Conservation (phyloP, 2,797 vertebrate genomes). For the Neosilurus mollespiculum region DNA sequence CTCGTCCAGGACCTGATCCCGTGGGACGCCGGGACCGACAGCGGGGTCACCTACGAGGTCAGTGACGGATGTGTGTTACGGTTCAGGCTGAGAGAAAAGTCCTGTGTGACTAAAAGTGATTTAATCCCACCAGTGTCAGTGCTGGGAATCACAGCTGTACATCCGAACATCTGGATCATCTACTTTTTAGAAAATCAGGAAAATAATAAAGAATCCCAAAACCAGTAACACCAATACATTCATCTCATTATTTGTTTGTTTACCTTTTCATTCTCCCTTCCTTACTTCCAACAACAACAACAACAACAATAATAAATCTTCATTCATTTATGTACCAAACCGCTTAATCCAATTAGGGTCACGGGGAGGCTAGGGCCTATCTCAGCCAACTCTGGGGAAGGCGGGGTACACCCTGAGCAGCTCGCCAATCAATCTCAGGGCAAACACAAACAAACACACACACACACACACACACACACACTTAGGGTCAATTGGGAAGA, state of each 20-base stretch:
- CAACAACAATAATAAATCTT: too few species aligned
- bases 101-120: slow-evolving; percentile 53
- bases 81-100: not conserved
- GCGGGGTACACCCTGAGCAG: too few species aligned
- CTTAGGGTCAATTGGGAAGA: too few species aligned
- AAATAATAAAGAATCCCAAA: not conserved
- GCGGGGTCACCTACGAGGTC: slow-evolving; percentile 93
- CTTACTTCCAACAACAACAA: too few species aligned
- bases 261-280: not conserved
- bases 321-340: too few species aligned
- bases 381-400: too few species aligned
- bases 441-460: too few species aligned
- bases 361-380: too few species aligned
- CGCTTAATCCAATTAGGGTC: too few species aligned
- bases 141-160: slow-evolving; percentile 20
- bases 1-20: slow-evolving; percentile 94
- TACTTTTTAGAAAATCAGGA: not conserved
- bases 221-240: not conserved
- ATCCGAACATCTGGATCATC: not conserved
- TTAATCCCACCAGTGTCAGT: slow-evolving; percentile 47
- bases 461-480: too few species aligned
- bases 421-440: too few species aligned
- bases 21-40: slow-evolving; percentile 97
- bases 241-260: not conserved
- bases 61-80: not conserved